Evolutionary conservation across 2,797 vertebrate genomes (phyloP).

Genomic region (Rallus crepitans): DNA sequence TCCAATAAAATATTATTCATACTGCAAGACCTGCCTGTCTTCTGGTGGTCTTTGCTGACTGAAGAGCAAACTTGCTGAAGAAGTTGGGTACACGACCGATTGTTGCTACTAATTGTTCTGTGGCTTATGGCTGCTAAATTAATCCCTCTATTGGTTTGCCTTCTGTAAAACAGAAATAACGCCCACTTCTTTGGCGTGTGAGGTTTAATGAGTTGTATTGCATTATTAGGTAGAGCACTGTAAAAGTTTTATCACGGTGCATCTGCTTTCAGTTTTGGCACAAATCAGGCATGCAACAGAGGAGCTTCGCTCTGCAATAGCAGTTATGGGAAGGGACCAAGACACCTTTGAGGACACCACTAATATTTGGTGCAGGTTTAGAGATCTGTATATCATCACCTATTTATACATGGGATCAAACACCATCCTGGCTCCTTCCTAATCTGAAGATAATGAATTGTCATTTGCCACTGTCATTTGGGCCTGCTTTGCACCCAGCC

Average conservation of each 20-base stretch:
- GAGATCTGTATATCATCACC: background rate
- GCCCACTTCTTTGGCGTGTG: background rate
- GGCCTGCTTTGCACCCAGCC: background rate
- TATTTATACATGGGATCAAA: background rate
- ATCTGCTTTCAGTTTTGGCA: slow-evolving; percentile 1
- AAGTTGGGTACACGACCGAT: background rate
- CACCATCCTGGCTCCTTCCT: background rate
- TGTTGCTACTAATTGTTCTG: background rate
- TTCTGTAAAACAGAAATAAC: background rate
- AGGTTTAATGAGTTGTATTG: slow-evolving; percentile 11
- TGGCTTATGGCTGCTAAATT: slow-evolving; percentile 14
- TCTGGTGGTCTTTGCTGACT: background rate
- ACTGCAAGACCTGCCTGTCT: background rate
- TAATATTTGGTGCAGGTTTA: background rate
- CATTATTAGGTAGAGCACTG: slow-evolving; percentile 31
- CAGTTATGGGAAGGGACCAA: background rate
- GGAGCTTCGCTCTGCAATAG: background rate
- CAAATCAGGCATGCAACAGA: background rate
- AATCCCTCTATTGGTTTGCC: background rate
- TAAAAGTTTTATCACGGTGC: background rate
- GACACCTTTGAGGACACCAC: background rate
- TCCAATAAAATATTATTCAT: background rate
- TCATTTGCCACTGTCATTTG: background rate
- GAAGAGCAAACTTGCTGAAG: background rate
- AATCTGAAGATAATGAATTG: background rate